Percentiles rank a stretch among this genome's conserved stretches.
These are phyloP conservation scores for Drosophila pseudoobscura DNA, from an alignment of 1,140 invertebrate genomes.

Conservation along the genomic window DNA sequence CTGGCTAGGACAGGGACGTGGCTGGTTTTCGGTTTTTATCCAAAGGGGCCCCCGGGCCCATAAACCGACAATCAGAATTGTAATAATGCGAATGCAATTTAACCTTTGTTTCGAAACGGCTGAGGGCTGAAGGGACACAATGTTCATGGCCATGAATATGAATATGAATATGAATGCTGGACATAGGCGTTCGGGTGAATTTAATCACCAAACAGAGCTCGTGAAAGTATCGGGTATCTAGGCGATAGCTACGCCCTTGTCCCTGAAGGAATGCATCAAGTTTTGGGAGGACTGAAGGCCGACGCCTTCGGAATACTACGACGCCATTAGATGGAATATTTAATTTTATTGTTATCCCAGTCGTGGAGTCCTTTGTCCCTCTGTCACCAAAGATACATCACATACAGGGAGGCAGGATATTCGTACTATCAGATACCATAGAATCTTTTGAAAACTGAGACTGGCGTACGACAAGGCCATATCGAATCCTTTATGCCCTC, in stretches of 20 bases:
- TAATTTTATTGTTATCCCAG: conserved; percentile 73
- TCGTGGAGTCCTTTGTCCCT: conserved; percentile 28
- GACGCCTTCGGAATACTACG: conserved; percentile 64
- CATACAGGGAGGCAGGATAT: conserved; percentile 15
- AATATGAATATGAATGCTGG: neutral
- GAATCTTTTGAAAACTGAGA: no score
- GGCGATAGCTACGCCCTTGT: neutral
- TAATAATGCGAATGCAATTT: conserved; percentile 70
- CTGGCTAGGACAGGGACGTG: conserved; percentile 51
- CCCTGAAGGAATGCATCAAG: conserved; percentile 28
- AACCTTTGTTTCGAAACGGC: conserved; percentile 7
- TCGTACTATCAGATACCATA: no score
- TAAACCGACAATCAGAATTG: conserved; percentile 65
- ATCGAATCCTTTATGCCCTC: no score
- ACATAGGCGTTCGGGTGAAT: neutral
- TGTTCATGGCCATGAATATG: conserved; percentile 23
- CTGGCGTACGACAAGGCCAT: no score
- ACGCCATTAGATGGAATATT: conserved; percentile 79
- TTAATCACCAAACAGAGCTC: conserved; percentile 6
- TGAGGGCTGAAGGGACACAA: conserved; percentile 2
- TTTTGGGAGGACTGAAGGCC: neutral
- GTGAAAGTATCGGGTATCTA: neutral
- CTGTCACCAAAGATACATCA: conserved; percentile 61
- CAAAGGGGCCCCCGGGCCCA: conserved; percentile 25
- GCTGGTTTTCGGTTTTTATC: conserved; percentile 17